These are phyloP conservation scores for Agraylea sexmaculata DNA, from an alignment of 1,140 invertebrate genomes.

Conservation along the genomic window DNA sequence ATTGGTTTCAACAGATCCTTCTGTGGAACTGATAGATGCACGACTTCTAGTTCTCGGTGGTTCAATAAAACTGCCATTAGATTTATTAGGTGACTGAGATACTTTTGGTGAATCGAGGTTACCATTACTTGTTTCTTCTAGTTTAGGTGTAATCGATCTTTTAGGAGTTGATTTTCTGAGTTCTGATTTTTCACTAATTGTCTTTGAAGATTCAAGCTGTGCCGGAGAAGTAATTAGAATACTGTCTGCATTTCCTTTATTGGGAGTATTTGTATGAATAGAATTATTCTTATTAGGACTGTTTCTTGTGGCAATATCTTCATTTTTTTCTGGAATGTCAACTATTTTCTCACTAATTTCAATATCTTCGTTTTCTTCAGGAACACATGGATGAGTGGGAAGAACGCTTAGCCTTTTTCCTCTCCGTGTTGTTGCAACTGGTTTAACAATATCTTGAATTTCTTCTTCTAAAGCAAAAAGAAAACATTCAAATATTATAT, in stretches of 20 bases:
- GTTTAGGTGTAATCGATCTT: no score
- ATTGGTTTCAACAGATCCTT: no score
- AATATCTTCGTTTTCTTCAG: constrained; percentile 16
- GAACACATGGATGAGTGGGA: constrained; percentile 15
- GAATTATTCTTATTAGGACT: background rate
- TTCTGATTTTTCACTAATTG: no score
- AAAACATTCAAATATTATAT: constrained; percentile 4
- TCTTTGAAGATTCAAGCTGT: no score
- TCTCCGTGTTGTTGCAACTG: constrained; percentile 9
- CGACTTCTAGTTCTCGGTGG: background rate
- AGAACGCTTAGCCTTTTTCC: constrained; percentile 15
- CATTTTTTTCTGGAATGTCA: constrained; percentile 1
- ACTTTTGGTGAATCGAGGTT: no score
- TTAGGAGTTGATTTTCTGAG: no score
- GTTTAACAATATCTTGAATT: background rate
- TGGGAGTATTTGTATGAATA: background rate
- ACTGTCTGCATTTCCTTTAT: no score
- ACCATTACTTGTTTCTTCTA: no score
- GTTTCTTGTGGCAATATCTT: background rate
- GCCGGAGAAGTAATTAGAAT: no score
- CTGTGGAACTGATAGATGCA: no score
- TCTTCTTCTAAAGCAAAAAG: constrained; percentile 18
- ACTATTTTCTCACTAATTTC: background rate
- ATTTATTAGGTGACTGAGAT: no score
- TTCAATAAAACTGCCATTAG: no score